phyloP scores from a whole-genome alignment of 1,140 invertebrate species.

The Hypothenemus hampei region DNA sequence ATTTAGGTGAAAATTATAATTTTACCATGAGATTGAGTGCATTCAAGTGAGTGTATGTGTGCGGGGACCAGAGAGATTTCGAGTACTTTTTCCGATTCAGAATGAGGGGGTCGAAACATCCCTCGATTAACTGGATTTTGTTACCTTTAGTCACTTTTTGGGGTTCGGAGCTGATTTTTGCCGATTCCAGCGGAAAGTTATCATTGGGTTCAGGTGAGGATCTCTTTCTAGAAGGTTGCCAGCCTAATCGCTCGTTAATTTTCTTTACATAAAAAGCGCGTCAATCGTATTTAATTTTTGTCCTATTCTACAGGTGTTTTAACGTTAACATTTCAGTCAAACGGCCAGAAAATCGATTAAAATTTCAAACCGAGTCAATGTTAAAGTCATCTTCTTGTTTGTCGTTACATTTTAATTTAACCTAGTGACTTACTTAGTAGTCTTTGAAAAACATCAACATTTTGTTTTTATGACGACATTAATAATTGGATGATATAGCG shows the following conservation, averaged over 20 bases:
- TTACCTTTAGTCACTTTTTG: neutral
- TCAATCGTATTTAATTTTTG: neutral
- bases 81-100: neutral
- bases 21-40: too few relatives aligned
- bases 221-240: neutral
- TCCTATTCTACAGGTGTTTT: neutral
- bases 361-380: too few relatives aligned
- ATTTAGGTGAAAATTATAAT: too few relatives aligned
- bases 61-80: too few relatives aligned
- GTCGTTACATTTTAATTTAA: slow-evolving; percentile 17
- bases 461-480: slow-evolving; percentile 1
- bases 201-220: slow-evolving; percentile 11
- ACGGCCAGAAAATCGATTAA: neutral
- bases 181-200: slow-evolving; percentile 9
- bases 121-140: slow-evolving; percentile 1
- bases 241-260: neutral
- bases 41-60: too few relatives aligned
- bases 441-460: slow-evolving; percentile 2
- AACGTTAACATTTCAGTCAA: neutral
- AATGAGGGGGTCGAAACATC: slow-evolving; percentile 4
- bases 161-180: slow-evolving; percentile 6
- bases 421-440: slow-evolving; percentile 18
- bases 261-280: too few relatives aligned
- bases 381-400: too few relatives aligned
- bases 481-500: slow-evolving; percentile 3